Base-by-base conservation (phyloP, 2,888 invertebrate genomes). In the Stramonita haemastoma region DNA sequence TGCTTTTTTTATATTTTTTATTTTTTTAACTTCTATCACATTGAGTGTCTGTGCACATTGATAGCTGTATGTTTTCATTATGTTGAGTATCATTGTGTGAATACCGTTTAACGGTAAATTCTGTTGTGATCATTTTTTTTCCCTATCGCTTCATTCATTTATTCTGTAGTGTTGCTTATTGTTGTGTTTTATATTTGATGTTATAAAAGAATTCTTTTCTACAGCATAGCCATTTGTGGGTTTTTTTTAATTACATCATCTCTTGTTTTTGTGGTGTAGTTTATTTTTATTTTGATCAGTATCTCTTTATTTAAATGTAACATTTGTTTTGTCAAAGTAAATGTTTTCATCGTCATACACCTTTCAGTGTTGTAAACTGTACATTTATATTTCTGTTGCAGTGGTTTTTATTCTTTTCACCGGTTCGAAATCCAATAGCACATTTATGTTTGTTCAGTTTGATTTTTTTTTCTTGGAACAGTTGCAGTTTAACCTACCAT, bases 361-460 rank as follows among this genome's bases (percentile, higher is more conserved):
- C 84, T 46, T 46, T 84, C 26, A 84, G 46, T 32, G 56, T 85
- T 85, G 85, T 85, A 22, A 57, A 32, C 29, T 57, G 34, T 83
- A 83, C 36, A 46, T 46, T 46, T 32, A 79, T 46, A 29, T 46
- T 85, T 85, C 32, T 85, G 11, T 85, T 85, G 56, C 85, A 85
- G 85, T 85, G 85, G 81, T 46, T 83, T 83, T 46, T 13, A 36
- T 83, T 83, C 81, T 83, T 83, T 83, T 46, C 81, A 83, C 81
- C 29, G 87, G 56, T 73, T n/a, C 34, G 73, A 70, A 87, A 86
- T 73, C 36, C 36, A 77, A 73, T 73, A 73, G 22, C 36, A 73
- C 15, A n/a, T 8, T 87, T 0, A 34, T 29, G 77, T 73, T 86
- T 32, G 32, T 36, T 86, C 29, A 29, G 8, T 46, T 17, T 79